phyloP scores from a whole-genome alignment of 2,797 vertebrate species.

The Enteromius mattozi region DNA sequence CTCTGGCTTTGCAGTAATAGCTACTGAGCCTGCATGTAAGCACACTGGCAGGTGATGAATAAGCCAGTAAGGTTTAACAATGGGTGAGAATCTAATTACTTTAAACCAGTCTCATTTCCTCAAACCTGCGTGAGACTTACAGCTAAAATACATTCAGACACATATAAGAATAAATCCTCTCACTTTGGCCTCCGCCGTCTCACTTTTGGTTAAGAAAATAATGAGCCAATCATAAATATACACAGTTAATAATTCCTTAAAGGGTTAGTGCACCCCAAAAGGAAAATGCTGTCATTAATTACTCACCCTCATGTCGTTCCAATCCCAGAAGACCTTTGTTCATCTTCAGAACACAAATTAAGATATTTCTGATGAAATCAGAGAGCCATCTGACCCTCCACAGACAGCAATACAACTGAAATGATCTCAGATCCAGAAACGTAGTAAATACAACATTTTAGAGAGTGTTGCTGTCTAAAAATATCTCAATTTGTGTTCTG shows the following conservation, averaged over 20 bases:
- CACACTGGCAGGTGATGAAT: conserved; percentile 29
- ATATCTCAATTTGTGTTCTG: no score
- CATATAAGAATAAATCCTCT: conserved; percentile 5
- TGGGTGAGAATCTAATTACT: conserved; percentile 42
- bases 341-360: no score
- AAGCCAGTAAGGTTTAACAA: background rate
- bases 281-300: no score
- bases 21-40: background rate
- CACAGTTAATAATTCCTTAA: background rate
- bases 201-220: background rate
- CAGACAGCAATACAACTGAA: no score
- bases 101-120: background rate
- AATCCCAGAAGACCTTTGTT: no score
- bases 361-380: no score
- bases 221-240: background rate
- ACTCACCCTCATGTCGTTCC: no score
- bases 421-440: no score
- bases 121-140: background rate
- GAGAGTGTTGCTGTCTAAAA: no score
- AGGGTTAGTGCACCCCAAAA: no score
- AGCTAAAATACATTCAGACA: background rate
- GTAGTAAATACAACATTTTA: no score
- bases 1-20: background rate
- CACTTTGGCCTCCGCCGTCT: background rate
- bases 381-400: no score